These are phyloP conservation scores for Melanotaenia nigrans DNA, from an alignment of 2,797 vertebrate species.

Conservation along the genomic window DNA sequence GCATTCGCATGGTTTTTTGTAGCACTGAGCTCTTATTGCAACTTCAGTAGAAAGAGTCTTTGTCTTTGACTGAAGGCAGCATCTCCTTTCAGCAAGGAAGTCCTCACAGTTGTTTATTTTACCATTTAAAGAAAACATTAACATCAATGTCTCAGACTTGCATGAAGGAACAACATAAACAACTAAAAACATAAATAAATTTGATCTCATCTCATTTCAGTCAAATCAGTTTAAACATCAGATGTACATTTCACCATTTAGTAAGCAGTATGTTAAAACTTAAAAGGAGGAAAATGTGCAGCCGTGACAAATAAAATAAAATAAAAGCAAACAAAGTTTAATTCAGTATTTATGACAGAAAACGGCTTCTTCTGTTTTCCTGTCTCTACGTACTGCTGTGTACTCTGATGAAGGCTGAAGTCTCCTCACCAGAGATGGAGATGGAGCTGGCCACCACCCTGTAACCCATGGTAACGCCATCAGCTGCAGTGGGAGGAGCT, in stretches of 20 bases:
- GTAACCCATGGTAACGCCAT: conserved; percentile 81
- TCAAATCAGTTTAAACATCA: neutral
- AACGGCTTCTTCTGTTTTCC: neutral
- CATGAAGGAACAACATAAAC: neutral
- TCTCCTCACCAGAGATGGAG: conserved; percentile 50
- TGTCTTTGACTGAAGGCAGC: neutral
- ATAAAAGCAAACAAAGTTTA: neutral
- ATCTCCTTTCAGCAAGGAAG: neutral
- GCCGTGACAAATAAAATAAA: neutral
- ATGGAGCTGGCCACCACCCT: conserved; percentile 70
- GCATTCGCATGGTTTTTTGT: neutral
- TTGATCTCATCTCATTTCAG: neutral
- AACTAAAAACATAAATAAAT: neutral
- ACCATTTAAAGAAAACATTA: neutral
- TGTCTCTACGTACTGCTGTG: conserved; percentile 17
- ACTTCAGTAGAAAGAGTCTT: neutral
- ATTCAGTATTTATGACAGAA: neutral
- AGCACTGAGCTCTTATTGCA: neutral
- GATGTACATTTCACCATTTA: neutral
- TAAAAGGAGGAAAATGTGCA: neutral
- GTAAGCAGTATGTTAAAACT: neutral
- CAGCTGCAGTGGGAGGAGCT: conserved; percentile 80
- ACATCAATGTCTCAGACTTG: neutral
- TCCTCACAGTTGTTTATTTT: neutral
- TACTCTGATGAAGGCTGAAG: conserved; percentile 20